These are phyloP conservation scores for Cotesia vestalis DNA, from an alignment of 1,140 invertebrate species.

Conservation along the genomic window DNA sequence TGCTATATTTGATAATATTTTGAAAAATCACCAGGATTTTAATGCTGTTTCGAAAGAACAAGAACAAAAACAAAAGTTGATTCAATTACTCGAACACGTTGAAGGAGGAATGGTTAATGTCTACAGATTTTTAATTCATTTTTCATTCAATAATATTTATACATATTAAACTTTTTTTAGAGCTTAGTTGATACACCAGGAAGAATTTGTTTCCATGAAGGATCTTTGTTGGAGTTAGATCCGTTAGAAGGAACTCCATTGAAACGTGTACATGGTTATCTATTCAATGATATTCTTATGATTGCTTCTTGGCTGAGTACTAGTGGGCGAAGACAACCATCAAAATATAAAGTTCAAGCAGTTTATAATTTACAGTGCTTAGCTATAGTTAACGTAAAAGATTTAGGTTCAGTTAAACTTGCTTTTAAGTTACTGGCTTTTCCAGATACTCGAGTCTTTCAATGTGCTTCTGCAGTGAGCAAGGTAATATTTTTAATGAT, in stretches of 20 bases:
- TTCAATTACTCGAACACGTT: constrained; percentile 84
- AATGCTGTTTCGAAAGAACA: constrained; percentile 70
- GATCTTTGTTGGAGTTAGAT: constrained; percentile 90
- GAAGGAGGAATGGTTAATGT: constrained; percentile 80
- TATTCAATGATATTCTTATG: constrained; percentile 88
- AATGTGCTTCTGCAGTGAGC: constrained; percentile 83
- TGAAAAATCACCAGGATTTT: constrained; percentile 69
- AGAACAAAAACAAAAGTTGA: constrained; percentile 78
- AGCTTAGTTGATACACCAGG: constrained; percentile 79
- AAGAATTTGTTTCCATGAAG: constrained; percentile 84
- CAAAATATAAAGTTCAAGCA: constrained; percentile 88
- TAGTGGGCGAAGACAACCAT: constrained; percentile 74
- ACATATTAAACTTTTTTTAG: constrained; percentile 58
- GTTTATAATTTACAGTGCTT: constrained; percentile 91
- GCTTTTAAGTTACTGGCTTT: constrained; percentile 95
- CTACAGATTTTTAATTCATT: constrained; percentile 22
- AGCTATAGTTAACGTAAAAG: constrained; percentile 94
- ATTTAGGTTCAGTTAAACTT: constrained; percentile 88
- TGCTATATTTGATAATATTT: constrained; percentile 52
- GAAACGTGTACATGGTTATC: constrained; percentile 89
- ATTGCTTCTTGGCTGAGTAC: constrained; percentile 68
- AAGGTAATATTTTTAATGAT: constrained; percentile 68
- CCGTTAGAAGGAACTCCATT: constrained; percentile 84
- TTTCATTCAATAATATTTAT: constrained; percentile 19
- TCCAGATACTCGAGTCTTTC: constrained; percentile 92